Evolutionary conservation across 2,888 invertebrate species (phyloP), one percentile per base, ranked within the genome.

Genomic region (Pheosia tremula): DNA sequence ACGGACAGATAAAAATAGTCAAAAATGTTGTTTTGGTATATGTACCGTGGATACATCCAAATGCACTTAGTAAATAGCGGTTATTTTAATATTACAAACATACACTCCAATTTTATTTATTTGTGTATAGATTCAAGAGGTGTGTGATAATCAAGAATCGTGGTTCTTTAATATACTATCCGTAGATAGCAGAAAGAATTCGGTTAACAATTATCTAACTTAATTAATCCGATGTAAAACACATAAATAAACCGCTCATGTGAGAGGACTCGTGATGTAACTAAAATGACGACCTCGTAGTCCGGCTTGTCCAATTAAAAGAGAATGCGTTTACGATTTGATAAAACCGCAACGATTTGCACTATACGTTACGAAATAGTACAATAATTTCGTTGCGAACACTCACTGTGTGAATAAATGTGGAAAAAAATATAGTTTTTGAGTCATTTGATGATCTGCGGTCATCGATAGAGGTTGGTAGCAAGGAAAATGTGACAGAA

Each of bases 281-380:
- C 61, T 58, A 39, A 11, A 61, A 0, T 58, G 47, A 11, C 59
- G 77, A 77, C 75, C 77, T 75, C 77, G 77, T 54, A 6, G n/a
- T 56, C 10, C 7, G 13, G 39, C 60, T 57, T 62, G 60, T 67
- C 59, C 72, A 75, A 75, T 74, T 77, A 74, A 74, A 75, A 75
- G 75, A 72, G 75, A 75, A 75, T 74, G 75, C 77, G 75, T 72
- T 75, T 71, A 74, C 72, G 67, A 69, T 77, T 75, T 69, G 77
- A 77, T 75, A 75, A 75, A 75, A 77, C 75, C 75, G 65, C 75
- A 63, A 11, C 70, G 68, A 64, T 75, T 74, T 72, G 68, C 68
- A 70, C 77, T 77, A 66, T 65, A 66, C 41, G 62, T 77, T 75
- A 57, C 66, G 77, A 74, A 53, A 53, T 53, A 74, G 74, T 59